A percentile compares a stretch with the other conserved stretches of the same genome.
Evolutionary conservation across 2,888 invertebrate genomes (phyloP).

Genomic region (Caenorhabditis panamensis): DNA sequence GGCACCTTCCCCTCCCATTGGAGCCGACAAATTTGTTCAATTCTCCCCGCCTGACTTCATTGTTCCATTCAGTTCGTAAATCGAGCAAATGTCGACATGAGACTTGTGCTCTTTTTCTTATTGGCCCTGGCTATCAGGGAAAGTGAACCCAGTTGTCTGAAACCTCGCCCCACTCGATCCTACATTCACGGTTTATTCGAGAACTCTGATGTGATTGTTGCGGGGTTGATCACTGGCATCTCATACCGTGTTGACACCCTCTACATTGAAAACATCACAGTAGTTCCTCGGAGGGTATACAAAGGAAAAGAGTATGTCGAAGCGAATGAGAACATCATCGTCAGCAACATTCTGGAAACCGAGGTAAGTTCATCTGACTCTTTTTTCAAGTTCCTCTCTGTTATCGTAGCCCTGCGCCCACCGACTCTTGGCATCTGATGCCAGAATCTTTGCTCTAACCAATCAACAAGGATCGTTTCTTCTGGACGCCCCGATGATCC

Average conservation of each 20-base stretch:
- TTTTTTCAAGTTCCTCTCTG: no score
- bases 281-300: constrained; percentile 52
- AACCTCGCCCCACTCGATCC: constrained; percentile 46
- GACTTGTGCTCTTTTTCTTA: background rate
- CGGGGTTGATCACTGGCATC: constrained; percentile 39
- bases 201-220: constrained; percentile 41
- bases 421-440: constrained; percentile 46
- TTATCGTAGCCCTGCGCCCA: constrained; percentile 61
- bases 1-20: constrained; percentile 32
- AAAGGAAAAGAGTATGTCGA: constrained; percentile 60
- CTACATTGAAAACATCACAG: constrained; percentile 43
- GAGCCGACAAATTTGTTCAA: constrained; percentile 38
- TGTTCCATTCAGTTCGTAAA: no score
- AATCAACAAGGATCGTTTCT: constrained; percentile 52
- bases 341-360: constrained; percentile 42
- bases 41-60: constrained; percentile 17
- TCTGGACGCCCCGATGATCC: constrained; percentile 60
- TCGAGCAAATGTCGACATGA: constrained; percentile 49
- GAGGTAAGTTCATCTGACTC: no score
- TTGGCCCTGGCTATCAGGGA: constrained; percentile 8
- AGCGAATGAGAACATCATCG: constrained; percentile 13
- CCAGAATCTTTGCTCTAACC: constrained; percentile 53
- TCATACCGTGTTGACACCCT: constrained; percentile 30
- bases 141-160: constrained; percentile 31
- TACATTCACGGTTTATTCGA: constrained; percentile 54